phyloP scores from a whole-genome alignment of 1,140 invertebrate species.

The Maniola jurtina region DNA sequence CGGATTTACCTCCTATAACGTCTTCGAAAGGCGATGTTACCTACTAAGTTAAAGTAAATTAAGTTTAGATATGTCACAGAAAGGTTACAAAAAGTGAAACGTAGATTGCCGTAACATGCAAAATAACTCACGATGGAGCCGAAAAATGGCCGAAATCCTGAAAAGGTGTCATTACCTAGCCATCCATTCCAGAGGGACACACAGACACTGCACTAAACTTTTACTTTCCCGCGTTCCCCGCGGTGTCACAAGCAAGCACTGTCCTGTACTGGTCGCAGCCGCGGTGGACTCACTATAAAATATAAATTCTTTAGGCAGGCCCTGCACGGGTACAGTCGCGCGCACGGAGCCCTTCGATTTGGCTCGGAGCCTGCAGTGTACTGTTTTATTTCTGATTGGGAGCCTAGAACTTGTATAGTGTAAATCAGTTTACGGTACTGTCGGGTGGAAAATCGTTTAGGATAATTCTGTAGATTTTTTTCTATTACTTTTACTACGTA shows the following conservation, averaged over 20 bases:
- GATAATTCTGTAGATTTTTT: too few species aligned
- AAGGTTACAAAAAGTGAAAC: background rate
- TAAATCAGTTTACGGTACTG: conserved; percentile 29
- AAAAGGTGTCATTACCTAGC: conserved; percentile 54
- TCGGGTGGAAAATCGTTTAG: conserved; percentile 11
- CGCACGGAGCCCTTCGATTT: conserved; percentile 41
- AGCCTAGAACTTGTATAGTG: conserved; percentile 21
- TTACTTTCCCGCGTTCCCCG: conserved; percentile 36
- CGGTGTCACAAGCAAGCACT: background rate
- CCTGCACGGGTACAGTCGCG: conserved; percentile 59
- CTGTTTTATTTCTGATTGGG: conserved; percentile 15
- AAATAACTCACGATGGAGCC: conserved; percentile 13
- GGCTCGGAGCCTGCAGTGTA: conserved; percentile 12
- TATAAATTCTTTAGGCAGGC: conserved; percentile 57
- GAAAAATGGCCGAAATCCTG: conserved; percentile 2
- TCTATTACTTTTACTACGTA: too few species aligned
- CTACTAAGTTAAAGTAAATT: background rate
- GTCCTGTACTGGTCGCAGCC: conserved; percentile 46
- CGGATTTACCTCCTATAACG: background rate
- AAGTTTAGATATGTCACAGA: background rate
- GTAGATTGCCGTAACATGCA: background rate
- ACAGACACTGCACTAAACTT: conserved; percentile 55
- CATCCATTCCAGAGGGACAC: conserved; percentile 62
- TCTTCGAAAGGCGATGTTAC: background rate
- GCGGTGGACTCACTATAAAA: conserved; percentile 66